Evolutionary conservation across 1,140 invertebrate species (phyloP), one percentile per base, ranked within the genome.

Genomic region (Hormaphis cornu): DNA sequence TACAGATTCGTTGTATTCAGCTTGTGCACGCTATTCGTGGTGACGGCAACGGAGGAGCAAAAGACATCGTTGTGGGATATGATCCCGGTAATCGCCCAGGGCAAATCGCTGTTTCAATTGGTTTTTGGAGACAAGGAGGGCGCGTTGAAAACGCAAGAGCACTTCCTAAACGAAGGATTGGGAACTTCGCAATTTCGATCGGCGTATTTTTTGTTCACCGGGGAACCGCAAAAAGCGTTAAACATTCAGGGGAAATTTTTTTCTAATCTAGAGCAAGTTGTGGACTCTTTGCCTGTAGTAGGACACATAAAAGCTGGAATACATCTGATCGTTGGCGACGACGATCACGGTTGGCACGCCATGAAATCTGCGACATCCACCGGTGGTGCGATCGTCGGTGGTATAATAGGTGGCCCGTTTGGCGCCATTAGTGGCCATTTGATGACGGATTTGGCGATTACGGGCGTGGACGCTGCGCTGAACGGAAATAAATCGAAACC

Each of bases 251-350:
- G n/a, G n/a, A n/a, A n/a, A n/a, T n/a, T n/a, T n/a, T n/a, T n/a
- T n/a, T n/a, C n/a, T n/a, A n/a, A n/a, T n/a, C n/a, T n/a, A n/a
- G 63, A 69, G 44, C 37, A 12, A 22, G 63, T 69, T 9, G 63
- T 44, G 5, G 63, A 69, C 44, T 48, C 26, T 28, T 48, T 44
- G 14, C 63, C 63, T 4, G 20, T 69, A n/a, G n/a, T 69, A 4
- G 63, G 63, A 5, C 63, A 69, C 44, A 69, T 69, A 40, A 69
- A 69, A 28, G 63, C 40, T 8, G 63, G 63, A 5, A 69, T 69
- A 6, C 63, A 69, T 20, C 46, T 69, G 8, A 44, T 44, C 12
- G 35, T 44, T 4, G 63, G 63, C 10, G 63, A 69, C 44, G 33
- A 69, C 14, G 63, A 69, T 20, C 6, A 28, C n/a, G 63, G 63